Evolutionary conservation across 2,113 vertebrate genomes (phyloP).

Genomic region (Boulengeromyrus knoepffleri): DNA sequence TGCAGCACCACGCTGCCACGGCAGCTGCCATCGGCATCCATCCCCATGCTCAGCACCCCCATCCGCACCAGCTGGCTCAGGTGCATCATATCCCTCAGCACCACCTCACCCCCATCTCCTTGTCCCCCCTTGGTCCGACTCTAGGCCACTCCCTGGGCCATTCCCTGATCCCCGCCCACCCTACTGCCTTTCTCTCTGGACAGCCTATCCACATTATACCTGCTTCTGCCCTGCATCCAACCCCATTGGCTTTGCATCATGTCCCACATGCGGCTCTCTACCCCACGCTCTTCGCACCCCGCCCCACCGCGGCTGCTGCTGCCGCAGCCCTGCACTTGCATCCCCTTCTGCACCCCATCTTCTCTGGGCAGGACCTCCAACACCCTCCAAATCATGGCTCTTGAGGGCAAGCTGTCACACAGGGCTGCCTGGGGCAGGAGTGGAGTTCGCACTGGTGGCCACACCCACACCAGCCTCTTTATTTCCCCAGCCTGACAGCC

Average conservation of each 20-base stretch:
- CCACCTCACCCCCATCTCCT: constrained; percentile 85
- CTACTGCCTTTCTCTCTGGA: constrained; percentile 84
- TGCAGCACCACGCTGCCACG: constrained; percentile 85
- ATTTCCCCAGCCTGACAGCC: not conserved
- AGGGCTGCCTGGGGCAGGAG: not conserved
- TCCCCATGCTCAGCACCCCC: constrained; percentile 76
- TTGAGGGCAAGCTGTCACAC: constrained; percentile 45
- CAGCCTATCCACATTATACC: constrained; percentile 98
- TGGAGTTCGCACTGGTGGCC: not conserved
- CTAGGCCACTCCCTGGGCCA: constrained; percentile 75
- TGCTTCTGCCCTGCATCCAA: constrained; percentile 87
- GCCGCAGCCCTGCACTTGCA: constrained; percentile 91
- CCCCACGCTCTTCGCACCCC: constrained; percentile 80
- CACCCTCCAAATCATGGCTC: constrained; percentile 94
- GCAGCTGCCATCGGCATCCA: constrained; percentile 86
- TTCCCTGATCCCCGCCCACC: constrained; percentile 87
- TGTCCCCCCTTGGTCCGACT: constrained; percentile 73
- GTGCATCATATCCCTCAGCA: constrained; percentile 96
- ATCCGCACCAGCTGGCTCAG: constrained; percentile 83
- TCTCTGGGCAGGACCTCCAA: constrained; percentile 98
- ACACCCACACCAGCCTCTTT: not conserved
- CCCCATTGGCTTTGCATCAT: constrained; percentile 86
- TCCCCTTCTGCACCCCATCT: constrained; percentile 92
- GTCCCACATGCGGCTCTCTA: constrained; percentile 85
- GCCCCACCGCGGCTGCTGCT: constrained; percentile 69